phyloP scores from a whole-genome alignment of 2,797 vertebrate genomes.

The Heteromormyrus szaboi region DNA sequence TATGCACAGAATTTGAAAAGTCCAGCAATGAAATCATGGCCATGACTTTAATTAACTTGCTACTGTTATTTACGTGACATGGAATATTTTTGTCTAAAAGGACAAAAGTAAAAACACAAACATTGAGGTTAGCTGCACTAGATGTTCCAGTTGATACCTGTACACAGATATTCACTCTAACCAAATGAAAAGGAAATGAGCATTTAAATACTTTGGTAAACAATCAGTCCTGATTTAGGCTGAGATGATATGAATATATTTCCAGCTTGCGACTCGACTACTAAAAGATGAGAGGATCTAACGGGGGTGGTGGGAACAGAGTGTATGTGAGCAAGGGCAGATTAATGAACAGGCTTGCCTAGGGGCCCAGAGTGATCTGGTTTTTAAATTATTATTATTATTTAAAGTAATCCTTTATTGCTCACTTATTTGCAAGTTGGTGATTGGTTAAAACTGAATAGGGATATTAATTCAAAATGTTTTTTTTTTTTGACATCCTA shows the following conservation, averaged over 20 bases:
- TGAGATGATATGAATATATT: not conserved
- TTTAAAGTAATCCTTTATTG: not conserved
- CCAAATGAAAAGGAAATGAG: not conserved
- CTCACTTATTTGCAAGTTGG: not conserved
- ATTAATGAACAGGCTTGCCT: not conserved
- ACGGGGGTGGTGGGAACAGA: not conserved
- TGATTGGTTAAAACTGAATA: not conserved
- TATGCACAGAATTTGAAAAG: not conserved
- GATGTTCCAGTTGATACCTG: not conserved
- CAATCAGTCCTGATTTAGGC: not conserved
- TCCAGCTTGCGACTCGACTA: not conserved
- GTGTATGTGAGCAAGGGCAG: not conserved
- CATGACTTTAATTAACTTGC: not conserved
- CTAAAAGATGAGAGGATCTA: not conserved
- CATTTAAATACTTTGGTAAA: not conserved
- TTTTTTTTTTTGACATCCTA: not conserved
- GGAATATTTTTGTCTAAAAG: not conserved
- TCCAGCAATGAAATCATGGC: not conserved
- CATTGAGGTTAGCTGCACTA: not conserved
- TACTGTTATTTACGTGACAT: not conserved
- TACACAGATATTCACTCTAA: not conserved
- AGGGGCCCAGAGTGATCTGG: not conserved
- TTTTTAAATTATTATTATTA: not conserved
- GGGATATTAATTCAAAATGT: not conserved
- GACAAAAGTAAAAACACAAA: not conserved